Evolutionary conservation across 2,113 vertebrate species (phyloP), one percentile per base, ranked within the genome.

Genomic region (Aptenodytes forsteri): DNA sequence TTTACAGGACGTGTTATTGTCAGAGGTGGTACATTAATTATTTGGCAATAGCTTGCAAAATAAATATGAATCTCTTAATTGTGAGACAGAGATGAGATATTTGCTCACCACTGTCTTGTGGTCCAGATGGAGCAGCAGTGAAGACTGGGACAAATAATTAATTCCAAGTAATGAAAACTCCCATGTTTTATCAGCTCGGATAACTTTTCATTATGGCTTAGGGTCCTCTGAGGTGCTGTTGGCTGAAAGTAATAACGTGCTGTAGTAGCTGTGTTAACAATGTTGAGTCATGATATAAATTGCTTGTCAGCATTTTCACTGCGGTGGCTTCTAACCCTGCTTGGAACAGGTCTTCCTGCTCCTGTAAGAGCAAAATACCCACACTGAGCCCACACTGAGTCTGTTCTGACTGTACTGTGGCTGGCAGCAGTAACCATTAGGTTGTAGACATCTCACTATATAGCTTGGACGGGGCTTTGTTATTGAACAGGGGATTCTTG

Each of bases 311-410:
- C 50, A 3, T 19, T 78, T 80, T 64, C 36, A 3, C 49, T 26
- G 80, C 1, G 0, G 7, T 16, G 12, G 56, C 70, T 32, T 29
- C 76, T 44, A 6, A 4, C 27, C 38, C 56, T 81, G 73, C 55
- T 73, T 4, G 4, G 38, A 38, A 10, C 30, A n/a, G 34, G 22
- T 34, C 73, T 83, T 20, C 32, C 79, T 61, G 46, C 75, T 61
- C 61, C 40, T 22, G 8, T 7, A 3, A 9, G n/a, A 66, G 36
- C 77, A 12, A 47, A 55, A 19, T 13, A 14, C 22, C 16, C 15
- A 4, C 52, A 4, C 1, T 4, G 36, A 52, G 78, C 69, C 38
- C 16, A 7, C 26, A 0, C 1, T 1, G 3, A 2, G 42, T 12
- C 20, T n/a, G 46, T 4, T 58, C 36, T 32, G 72, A 26, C 61